These are phyloP conservation scores for Pavo muticus DNA, from an alignment of 2,113 vertebrate genomes.

Conservation along the genomic window DNA sequence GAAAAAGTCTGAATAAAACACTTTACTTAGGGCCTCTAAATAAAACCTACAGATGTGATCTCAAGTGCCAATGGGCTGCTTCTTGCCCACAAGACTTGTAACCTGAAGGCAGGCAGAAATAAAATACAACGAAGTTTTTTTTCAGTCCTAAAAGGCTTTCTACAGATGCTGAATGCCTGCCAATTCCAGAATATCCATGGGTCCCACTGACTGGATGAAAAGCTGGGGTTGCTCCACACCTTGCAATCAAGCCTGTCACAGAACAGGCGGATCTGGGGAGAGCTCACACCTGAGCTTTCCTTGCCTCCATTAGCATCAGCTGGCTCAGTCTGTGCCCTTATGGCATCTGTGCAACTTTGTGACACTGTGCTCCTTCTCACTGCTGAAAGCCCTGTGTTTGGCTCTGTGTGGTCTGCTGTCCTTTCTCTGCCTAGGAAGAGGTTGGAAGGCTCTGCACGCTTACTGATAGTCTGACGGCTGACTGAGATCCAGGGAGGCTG, in stretches of 20 bases:
- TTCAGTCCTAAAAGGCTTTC: neutral
- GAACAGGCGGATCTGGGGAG: neutral
- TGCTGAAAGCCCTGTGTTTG: neutral
- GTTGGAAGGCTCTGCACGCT: neutral
- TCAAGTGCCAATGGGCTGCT: neutral
- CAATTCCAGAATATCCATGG: fast-evolving
- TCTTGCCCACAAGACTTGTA: neutral
- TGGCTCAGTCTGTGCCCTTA: fast-evolving
- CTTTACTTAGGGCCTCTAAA: neutral
- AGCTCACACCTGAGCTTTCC: neutral
- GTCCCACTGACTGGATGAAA: neutral
- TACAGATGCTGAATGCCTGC: neutral
- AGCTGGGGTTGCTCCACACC: neutral
- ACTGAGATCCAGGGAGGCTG: neutral
- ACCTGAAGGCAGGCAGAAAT: neutral
- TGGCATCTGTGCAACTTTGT: neutral
- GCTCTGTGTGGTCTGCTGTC: neutral
- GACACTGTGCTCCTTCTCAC: neutral
- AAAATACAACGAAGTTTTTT: neutral
- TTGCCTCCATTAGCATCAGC: neutral
- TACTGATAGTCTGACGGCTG: neutral
- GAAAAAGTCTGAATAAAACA: neutral
- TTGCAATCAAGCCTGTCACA: neutral
- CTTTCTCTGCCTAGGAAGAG: neutral
- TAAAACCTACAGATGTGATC: neutral